Evolutionary conservation across 53 echinoderm and acorn worm genomes (phyloP), one percentile per base, ranked within the genome.

Genomic region (Antedon mediterranea): DNA sequence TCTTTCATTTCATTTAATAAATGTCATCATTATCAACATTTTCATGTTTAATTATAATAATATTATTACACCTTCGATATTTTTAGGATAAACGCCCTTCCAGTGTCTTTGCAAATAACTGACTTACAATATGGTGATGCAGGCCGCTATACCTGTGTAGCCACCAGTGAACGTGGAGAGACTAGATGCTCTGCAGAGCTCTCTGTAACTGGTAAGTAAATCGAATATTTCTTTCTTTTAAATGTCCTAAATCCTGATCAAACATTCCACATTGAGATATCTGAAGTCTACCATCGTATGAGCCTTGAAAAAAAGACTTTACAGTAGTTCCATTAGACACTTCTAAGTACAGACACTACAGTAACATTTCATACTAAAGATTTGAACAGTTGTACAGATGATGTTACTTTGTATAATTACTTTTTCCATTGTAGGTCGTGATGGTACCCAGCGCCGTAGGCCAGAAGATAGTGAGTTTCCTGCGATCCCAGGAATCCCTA

Each of bases 101-200:
- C 85, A 57, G 82, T 86, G 8, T 83, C 92, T 28, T 77, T 98
- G 14, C 86, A 90, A 76, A 90, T 98, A 43, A 33, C 87, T 28
- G 79, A 84, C 31, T 57, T 93, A 20, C 78, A 86, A 30, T 26
- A 42, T 1, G 76, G 77, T 37, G 98, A 98, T 71, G 78, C 86
- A 33, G 98, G 92, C 0, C 57, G 82, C 8, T 98, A 92, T 70
- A 83, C 84, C 26, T 98, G 98, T 71, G 72, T 86, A 13, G 92
- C 85, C 0, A 80, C 88, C 31, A 90, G 87, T 31, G 82, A 86
- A 43, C 90, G 88, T 57, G 92, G 90, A 0, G 90, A 98, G 75
- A 92, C 90, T 0, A 86, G 82, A 70, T 89, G 89, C 85, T 81
- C 74, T 29, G 98, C 98, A 28, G 71, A 82, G n/a, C 86, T 98